phyloP scores from a whole-genome alignment of 2,888 invertebrate genomes.

The Drosophila recens region DNA sequence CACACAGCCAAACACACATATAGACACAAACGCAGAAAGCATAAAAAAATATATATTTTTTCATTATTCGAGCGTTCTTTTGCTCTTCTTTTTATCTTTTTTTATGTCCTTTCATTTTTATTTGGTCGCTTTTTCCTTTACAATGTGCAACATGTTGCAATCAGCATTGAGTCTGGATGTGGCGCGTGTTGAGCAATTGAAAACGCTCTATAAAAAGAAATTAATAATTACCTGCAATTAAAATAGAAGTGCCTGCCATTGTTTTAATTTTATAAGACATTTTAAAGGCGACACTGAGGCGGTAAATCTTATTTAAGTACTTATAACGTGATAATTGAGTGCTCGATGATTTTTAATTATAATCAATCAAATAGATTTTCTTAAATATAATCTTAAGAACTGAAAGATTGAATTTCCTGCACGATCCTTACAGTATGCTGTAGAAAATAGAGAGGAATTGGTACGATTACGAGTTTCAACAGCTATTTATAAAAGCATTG shows the following conservation, averaged over 20 bases:
- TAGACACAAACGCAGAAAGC: constrained; percentile 1
- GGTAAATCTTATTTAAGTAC: background rate
- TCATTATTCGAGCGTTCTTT: constrained; percentile 35
- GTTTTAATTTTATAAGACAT: background rate
- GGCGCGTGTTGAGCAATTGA: constrained; percentile 13
- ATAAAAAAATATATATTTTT: constrained; percentile 39
- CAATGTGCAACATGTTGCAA: constrained; percentile 56
- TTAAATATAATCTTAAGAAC: too few relatives aligned
- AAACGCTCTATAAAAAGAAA: constrained; percentile 6
- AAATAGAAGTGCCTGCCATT: background rate
- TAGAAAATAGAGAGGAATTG: too few relatives aligned
- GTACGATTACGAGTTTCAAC: too few relatives aligned
- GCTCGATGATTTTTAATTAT: too few relatives aligned
- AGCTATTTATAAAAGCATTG: too few relatives aligned
- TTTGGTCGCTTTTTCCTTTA: constrained; percentile 19
- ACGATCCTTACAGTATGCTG: too few relatives aligned
- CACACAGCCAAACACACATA: background rate
- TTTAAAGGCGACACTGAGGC: background rate
- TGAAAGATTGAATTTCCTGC: too few relatives aligned
- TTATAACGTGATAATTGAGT: background rate
- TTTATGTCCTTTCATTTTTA: constrained; percentile 11
- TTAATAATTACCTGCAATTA: constrained; percentile 7
- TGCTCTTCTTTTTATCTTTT: constrained; percentile 7
- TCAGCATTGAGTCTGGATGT: constrained; percentile 24
- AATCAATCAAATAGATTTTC: too few relatives aligned